phyloP scores from a whole-genome alignment of 2,797 vertebrate genomes.

The Clarias laeviceps region DNA sequence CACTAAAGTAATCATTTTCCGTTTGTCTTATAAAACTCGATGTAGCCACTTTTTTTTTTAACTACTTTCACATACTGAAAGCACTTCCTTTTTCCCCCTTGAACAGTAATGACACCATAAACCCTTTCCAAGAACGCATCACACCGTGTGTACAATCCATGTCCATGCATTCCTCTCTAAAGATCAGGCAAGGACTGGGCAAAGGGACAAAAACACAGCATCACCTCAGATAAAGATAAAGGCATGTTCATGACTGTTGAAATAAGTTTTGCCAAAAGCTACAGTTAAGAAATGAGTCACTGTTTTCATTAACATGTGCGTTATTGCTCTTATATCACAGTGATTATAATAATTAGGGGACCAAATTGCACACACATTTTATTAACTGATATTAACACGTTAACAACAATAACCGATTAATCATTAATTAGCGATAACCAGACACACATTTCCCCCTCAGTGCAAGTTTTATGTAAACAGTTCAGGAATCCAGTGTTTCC shows the following conservation, averaged over 20 bases:
- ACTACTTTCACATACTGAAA: not conserved
- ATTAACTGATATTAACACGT: too few species aligned
- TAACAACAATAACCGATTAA: too few species aligned
- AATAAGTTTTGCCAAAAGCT: not conserved
- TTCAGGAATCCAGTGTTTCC: too few species aligned
- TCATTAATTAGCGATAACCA: too few species aligned
- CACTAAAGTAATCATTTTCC: not conserved
- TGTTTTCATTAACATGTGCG: not conserved
- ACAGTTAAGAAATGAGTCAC: not conserved
- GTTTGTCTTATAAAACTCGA: not conserved
- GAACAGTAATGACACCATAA: conserved; percentile 17
- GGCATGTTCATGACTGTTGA: not conserved
- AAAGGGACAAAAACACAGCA: not conserved
- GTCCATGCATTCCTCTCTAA: not conserved
- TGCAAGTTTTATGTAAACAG: too few species aligned
- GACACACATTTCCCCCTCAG: too few species aligned
- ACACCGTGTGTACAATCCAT: not conserved
- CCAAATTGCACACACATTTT: too few species aligned
- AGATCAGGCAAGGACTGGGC: not conserved
- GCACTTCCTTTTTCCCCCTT: conserved; percentile 6
- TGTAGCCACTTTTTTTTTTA: too few species aligned
- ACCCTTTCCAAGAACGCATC: not conserved
- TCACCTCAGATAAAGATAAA: not conserved
- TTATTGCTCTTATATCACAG: not conserved
- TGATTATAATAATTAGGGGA: not conserved